Conservation (phyloP, 2,888 invertebrate genomes). For the Tachina lurida region DNA sequence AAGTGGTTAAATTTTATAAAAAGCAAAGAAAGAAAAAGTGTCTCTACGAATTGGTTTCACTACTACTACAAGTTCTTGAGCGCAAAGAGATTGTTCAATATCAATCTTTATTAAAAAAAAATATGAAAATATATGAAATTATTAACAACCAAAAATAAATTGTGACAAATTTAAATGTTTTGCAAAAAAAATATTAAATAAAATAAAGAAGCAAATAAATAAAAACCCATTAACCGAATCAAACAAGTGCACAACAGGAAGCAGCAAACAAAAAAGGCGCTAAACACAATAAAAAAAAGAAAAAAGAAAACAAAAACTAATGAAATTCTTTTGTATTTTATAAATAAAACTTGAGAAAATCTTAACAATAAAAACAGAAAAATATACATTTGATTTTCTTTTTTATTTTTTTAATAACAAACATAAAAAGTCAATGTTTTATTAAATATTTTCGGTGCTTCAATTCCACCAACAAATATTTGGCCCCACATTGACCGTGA, state of each 20-base stretch:
- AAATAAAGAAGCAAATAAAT: background rate
- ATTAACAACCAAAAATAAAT: conserved; percentile 63
- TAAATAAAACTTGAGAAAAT: conserved; percentile 25
- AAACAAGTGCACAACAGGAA: conserved; percentile 52
- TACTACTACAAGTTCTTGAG: conserved; percentile 6
- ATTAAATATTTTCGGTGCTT: background rate
- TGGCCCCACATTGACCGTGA: conserved; percentile 58
- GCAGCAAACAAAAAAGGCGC: conserved; percentile 58
- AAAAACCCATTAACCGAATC: conserved; percentile 29
- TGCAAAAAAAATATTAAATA: conserved; percentile 15
- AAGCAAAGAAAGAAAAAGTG: background rate
- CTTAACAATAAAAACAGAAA: background rate
- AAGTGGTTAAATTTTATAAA: conserved; percentile 45
- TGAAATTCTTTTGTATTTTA: conserved; percentile 15
- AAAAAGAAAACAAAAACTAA: conserved; percentile 1
- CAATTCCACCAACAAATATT: conserved; percentile 33
- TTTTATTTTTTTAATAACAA: conserved; percentile 1
- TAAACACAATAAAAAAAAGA: conserved; percentile 38
- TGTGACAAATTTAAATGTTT: conserved; percentile 63
- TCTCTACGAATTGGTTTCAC: conserved; percentile 48
- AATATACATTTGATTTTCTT: background rate
- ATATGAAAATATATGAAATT: conserved; percentile 4
- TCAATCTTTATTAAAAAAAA: background rate
- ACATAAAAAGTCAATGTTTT: conserved; percentile 39
- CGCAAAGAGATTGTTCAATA: conserved; percentile 12